Evolutionary conservation across 2,113 vertebrate genomes (phyloP), one percentile per base, ranked within the genome.

Genomic region (Pterocles burchelli): DNA sequence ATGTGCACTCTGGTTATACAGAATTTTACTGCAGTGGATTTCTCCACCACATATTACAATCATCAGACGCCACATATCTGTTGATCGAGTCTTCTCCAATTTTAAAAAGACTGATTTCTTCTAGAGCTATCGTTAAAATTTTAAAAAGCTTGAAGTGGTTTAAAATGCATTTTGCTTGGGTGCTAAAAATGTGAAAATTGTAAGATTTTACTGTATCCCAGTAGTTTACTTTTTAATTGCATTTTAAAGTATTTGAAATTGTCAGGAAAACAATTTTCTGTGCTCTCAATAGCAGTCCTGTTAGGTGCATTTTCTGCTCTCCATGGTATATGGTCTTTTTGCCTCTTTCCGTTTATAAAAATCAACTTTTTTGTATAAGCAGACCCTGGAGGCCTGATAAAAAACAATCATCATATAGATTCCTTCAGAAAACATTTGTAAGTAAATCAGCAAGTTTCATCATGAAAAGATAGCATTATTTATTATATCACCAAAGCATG

Each of bases 331-430:
- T 67, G 25, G 48, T 58, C 29, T 79, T 89, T 92, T 62, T 59
- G 24, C 49, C 29, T 71, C 14, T 71, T 73, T 62, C 58, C 57
- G 43, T 79, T 96, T 65, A 85, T 41, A 79, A 67, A 92, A 82
- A 76, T 43, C 33, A 85, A 21, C 34, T 38, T 68, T 81, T 36
- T 89, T 61, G 36, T 18, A 58, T 57, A 80, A 94, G 55, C 66
- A 71, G 68, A 90, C 20, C 34, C 34, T 76, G 48, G 3, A 72
- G 34, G 58, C 57, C 54, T 36, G 17, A 71, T 65, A 84, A 93
- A 94, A 94, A 91, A 58, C 61, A 82, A 58, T 84, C 54, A 45
- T 46, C 45, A 70, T 24, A 19, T 36, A 33, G 65, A 63, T 79
- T 72, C n/a, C 33, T 76, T 74, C 43, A 77, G 82, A 80, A 77